A percentile compares a stretch with the other conserved stretches of the same genome.
Conservation (phyloP, 2,797 vertebrate species). For the Betta splendens region DNA sequence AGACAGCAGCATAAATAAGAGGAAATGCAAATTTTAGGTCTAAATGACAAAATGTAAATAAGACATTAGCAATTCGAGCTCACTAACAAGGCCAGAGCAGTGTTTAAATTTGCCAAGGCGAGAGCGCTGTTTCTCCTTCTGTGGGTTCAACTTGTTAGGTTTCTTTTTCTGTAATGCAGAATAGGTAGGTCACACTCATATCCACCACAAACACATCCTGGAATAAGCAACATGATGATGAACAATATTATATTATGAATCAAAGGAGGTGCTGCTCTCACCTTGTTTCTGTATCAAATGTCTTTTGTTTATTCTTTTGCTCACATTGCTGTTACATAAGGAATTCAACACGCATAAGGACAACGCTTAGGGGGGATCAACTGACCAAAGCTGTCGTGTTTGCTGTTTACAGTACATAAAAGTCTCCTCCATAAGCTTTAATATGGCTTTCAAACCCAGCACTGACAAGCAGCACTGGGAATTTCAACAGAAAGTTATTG, state of each 20-base stretch:
- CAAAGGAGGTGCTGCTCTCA: neutral
- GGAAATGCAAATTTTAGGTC: constrained; percentile 69
- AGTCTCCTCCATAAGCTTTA: constrained; percentile 43
- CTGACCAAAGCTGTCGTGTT: constrained; percentile 48
- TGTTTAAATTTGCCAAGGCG: constrained; percentile 49
- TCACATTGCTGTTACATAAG: constrained; percentile 27
- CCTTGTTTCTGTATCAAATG: constrained; percentile 8
- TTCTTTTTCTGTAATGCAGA: constrained; percentile 22
- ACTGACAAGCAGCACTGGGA: constrained; percentile 35
- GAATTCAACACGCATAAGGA: constrained; percentile 19
- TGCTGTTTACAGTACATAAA: constrained; percentile 29
- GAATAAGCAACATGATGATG: constrained; percentile 9
- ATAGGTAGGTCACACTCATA: constrained; percentile 18
- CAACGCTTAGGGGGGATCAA: constrained; percentile 26
- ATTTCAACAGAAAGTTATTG: constrained; percentile 34
- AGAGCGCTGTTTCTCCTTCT: constrained; percentile 25
- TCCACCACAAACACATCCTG: neutral
- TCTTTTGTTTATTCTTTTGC: constrained; percentile 7
- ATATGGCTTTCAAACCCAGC: constrained; percentile 39
- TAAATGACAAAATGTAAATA: constrained; percentile 74
- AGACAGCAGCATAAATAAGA: constrained; percentile 60
- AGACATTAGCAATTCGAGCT: constrained; percentile 69
- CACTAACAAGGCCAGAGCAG: constrained; percentile 60
- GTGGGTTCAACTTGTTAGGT: constrained; percentile 9
- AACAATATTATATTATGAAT: too few species aligned